Evolutionary conservation across 2,888 invertebrate species (phyloP), one percentile per base, ranked within the genome.

Genomic region (Coelinius sp.): DNA sequence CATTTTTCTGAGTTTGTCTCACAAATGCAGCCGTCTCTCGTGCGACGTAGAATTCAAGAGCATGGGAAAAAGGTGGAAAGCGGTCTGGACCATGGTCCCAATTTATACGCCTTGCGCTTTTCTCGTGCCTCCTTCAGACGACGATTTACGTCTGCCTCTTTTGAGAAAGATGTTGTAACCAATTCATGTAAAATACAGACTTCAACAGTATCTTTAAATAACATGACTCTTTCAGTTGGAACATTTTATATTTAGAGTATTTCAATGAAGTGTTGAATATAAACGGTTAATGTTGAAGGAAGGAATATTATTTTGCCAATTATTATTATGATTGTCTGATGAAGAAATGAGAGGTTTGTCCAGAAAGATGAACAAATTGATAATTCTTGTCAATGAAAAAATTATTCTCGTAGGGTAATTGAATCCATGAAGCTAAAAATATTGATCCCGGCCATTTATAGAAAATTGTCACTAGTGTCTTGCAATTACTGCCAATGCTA

Each of bases 21-120:
- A 5, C 12, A 52, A 52, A 52, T 24, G 52, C 52, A 52, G 20
- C 20, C 12, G 17, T 12, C 8, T 52, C 20, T 52, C 52, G 52
- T 22, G 52, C 52, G 52, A 52, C 24, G 17, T 52, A 17, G 10
- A 22, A 52, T 22, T 52, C 52, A 52, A 52, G 22, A 52, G 52
- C 52, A 22, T 24, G 52, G 52, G 22, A 52, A 52, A 52, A 52
- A 22, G 52, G 52, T 52, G 52, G 20, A 52, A 52, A 52, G 52
- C 52, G 52, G 52, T 52, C 52, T 52, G 52, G 52, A 52, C 52
- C 12, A 10, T 14, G 52, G 8, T 52, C 52, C 20, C 24, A 52
- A 22, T 52, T 52, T 49, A 49, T 52, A 52, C 52, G 52, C 24
- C 52, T 52, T 52, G 52, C 52, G 22, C 52, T 52, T 52, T 52